phyloP scores from a whole-genome alignment of 2,113 vertebrate genomes.

The Ploceus nigricollis region DNA sequence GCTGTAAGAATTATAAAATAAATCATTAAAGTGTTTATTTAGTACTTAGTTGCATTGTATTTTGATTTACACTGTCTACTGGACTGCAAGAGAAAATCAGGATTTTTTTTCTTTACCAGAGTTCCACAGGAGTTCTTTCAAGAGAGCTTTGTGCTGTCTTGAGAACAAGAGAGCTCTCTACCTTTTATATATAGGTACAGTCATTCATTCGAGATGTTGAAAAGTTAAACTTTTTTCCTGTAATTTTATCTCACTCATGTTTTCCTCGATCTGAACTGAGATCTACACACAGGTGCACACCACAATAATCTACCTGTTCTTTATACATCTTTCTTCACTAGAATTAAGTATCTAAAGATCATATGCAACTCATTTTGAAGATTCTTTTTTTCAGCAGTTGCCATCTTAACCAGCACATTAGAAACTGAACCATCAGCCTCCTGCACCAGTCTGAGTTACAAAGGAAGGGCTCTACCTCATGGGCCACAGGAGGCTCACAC shows the following conservation, averaged over 20 bases:
- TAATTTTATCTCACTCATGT: background rate
- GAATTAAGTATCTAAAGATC: background rate
- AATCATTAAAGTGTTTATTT: constrained; percentile 42
- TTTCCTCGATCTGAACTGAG: background rate
- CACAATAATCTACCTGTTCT: background rate
- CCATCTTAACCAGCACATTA: background rate
- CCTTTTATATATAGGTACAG: background rate
- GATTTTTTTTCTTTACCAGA: background rate
- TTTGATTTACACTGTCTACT: background rate
- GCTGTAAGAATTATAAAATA: constrained; percentile 17
- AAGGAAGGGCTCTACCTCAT: background rate
- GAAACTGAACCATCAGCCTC: background rate
- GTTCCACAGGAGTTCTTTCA: background rate
- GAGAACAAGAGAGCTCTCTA: no score
- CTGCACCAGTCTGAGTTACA: background rate
- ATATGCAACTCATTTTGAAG: background rate
- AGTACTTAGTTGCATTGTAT: constrained; percentile 13
- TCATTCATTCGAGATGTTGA: background rate
- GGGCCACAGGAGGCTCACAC: background rate
- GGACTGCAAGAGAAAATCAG: background rate
- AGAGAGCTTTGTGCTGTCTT: background rate
- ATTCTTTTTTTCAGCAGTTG: background rate
- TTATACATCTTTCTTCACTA: background rate
- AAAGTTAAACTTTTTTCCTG: background rate
- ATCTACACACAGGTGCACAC: background rate